phyloP scores from a whole-genome alignment of 1,140 invertebrate species.

The Homalodisca vitripennis region DNA sequence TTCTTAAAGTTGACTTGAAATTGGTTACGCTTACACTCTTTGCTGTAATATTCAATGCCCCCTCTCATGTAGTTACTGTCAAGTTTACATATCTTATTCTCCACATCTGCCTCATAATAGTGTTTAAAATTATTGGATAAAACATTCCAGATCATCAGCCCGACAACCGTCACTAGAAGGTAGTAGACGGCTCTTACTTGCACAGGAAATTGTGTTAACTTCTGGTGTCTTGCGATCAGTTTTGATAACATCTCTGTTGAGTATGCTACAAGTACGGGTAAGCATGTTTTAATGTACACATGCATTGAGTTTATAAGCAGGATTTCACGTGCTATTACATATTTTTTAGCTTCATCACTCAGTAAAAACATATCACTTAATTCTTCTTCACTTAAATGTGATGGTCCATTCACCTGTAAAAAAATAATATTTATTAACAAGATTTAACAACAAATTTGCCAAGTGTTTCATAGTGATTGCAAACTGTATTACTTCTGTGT shows the following conservation, averaged over 20 bases:
- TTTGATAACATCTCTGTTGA: conserved; percentile 35
- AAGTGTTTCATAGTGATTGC: no score
- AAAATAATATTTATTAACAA: no score
- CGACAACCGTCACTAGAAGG: conserved; percentile 41
- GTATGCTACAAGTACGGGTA: conserved; percentile 33
- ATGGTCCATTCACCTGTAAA: no score
- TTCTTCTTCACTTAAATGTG: no score
- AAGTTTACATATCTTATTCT: conserved; percentile 44
- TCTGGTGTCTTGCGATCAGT: conserved; percentile 39
- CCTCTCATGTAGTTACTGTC: conserved; percentile 48
- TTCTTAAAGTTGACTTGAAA: conserved; percentile 33
- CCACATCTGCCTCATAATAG: conserved; percentile 45
- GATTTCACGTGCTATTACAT: conserved; percentile 50
- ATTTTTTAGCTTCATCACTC: conserved; percentile 50
- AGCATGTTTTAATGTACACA: conserved; percentile 22
- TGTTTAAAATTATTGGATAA: conserved; percentile 42
- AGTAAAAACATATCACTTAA: conserved; percentile 48
- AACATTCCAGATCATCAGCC: conserved; percentile 42
- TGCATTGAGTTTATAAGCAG: conserved; percentile 38
- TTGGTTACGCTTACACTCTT: conserved; percentile 48
- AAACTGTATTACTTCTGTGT: no score
- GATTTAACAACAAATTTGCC: no score
- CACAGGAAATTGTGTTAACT: conserved; percentile 36
- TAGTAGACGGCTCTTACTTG: conserved; percentile 40
- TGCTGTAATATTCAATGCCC: conserved; percentile 52